Evolutionary conservation across 2,797 vertebrate genomes (phyloP).

Genomic region (Lutjanus argentimaculatus): DNA sequence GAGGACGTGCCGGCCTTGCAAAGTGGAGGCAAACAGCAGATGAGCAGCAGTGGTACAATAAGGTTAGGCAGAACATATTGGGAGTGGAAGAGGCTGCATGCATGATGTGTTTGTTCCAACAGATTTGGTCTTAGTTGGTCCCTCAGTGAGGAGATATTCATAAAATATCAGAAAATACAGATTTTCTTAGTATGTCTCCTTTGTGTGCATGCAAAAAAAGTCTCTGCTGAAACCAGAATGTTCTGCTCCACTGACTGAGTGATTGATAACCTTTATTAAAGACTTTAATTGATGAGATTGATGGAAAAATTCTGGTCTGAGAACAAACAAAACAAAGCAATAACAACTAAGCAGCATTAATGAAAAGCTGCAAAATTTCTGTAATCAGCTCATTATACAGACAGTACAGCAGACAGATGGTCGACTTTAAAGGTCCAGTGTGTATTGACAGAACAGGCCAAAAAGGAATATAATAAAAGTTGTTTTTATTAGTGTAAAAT

Average conservation of each 20-base stretch:
- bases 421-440: too few relatives aligned
- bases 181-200: not conserved
- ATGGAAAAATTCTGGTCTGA: not conserved
- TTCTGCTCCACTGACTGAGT: not conserved
- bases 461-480: too few relatives aligned
- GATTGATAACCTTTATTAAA: not conserved
- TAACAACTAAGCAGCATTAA: too few relatives aligned
- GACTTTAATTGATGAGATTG: not conserved
- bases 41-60: constrained; percentile 30
- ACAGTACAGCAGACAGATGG: too few relatives aligned
- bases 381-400: not conserved
- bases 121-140: constrained; percentile 34
- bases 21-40: constrained; percentile 40
- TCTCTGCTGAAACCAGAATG: constrained; percentile 1
- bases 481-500: too few relatives aligned
- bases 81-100: constrained; percentile 10
- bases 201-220: not conserved
- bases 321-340: constrained; percentile 1
- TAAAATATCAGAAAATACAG: constrained; percentile 20
- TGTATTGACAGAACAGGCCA: too few relatives aligned
- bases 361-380: not conserved
- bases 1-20: constrained; percentile 35
- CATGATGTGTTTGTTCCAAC: constrained; percentile 32
- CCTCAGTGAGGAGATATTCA: constrained; percentile 17
- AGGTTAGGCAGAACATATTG: constrained; percentile 22